Conservation (phyloP, 2,888 invertebrate genomes). For the Caenorhabditis sp. region DNA sequence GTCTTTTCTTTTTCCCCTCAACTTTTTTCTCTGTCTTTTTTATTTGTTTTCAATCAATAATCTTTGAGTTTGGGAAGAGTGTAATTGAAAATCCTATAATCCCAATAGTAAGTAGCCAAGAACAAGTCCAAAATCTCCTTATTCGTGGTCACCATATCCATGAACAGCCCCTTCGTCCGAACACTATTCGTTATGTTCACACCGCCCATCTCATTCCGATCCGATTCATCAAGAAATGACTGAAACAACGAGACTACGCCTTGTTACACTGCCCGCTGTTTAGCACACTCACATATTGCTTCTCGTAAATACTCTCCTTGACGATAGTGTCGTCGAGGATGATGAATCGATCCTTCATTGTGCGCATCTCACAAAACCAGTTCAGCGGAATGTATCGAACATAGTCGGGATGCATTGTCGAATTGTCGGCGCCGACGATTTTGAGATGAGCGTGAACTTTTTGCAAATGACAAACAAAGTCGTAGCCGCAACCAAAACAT, state of each 20-base stretch:
- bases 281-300: not conserved
- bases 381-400: not conserved
- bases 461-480: not conserved
- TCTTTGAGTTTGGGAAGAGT: not conserved
- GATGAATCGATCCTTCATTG: not conserved
- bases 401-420: not conserved
- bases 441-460: not conserved
- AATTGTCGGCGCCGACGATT: not conserved
- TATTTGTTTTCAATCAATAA: no score
- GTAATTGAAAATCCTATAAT: not conserved
- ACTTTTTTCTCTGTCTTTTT: no score
- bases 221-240: not conserved
- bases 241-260: no score
- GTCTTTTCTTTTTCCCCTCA: no score
- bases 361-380: not conserved
- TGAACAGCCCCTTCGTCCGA: not conserved
- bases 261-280: no score
- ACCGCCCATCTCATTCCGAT: no score
- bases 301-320: not conserved
- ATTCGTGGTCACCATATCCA: not conserved
- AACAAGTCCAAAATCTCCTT: not conserved
- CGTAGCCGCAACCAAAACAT: not conserved
- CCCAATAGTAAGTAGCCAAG: not conserved
- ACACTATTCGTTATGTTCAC: not conserved
- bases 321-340: not conserved